A percentile compares a stretch with the other conserved stretches of the same genome.
These are phyloP conservation scores for Sebastes taczanowskii DNA, from an alignment of 2,797 vertebrate species.

Conservation along the genomic window DNA sequence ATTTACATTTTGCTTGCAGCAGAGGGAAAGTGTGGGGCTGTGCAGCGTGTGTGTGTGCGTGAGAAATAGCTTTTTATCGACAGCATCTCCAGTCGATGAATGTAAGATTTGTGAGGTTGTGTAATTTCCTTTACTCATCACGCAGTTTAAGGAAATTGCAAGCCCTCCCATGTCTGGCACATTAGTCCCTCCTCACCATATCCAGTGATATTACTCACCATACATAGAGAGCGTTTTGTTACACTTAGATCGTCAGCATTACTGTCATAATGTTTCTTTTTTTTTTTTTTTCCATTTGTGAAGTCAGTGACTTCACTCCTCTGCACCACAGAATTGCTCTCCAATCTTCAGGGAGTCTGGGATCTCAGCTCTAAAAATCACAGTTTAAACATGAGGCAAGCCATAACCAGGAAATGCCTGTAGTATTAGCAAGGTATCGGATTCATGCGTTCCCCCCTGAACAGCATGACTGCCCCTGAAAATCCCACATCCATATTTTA, in stretches of 20 bases:
- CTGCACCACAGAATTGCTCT: constrained; percentile 62
- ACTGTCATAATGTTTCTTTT: constrained; percentile 62
- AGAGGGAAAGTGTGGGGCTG: constrained; percentile 35
- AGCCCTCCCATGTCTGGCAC: constrained; percentile 51
- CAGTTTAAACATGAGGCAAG: constrained; percentile 75
- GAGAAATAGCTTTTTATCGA: constrained; percentile 41
- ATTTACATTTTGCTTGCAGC: constrained; percentile 75
- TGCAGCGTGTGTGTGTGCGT: not conserved
- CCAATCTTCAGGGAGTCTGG: constrained; percentile 73
- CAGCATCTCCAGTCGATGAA: constrained; percentile 50
- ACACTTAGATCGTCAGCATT: constrained; percentile 58
- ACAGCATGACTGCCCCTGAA: constrained; percentile 80
- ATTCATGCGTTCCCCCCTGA: constrained; percentile 69
- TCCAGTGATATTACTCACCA: constrained; percentile 56
- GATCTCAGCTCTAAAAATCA: constrained; percentile 72
- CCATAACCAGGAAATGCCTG: constrained; percentile 81
- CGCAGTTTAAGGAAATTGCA: constrained; percentile 69
- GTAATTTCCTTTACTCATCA: constrained; percentile 72
- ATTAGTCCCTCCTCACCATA: constrained; percentile 56
- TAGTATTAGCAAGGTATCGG: constrained; percentile 89
- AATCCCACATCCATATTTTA: constrained; percentile 96
- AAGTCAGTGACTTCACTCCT: constrained; percentile 70
- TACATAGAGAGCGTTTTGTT: constrained; percentile 65
- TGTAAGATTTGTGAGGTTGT: constrained; percentile 59
- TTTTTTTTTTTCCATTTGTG: constrained; percentile 38